Evolutionary conservation across 2,113 vertebrate genomes (phyloP), one percentile per base, ranked within the genome.

Genomic region (Oenanthe oenanthe): DNA sequence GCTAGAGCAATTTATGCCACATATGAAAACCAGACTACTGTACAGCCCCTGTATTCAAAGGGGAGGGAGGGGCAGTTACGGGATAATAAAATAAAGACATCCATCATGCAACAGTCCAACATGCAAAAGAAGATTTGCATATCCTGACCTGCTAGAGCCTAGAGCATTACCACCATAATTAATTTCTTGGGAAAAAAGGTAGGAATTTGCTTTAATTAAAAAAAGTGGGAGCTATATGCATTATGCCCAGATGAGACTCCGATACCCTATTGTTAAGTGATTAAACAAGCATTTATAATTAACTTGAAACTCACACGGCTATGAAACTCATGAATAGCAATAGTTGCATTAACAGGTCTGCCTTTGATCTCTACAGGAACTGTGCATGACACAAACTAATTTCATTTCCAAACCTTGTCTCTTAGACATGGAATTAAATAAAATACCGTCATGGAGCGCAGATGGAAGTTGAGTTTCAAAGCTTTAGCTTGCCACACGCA

Each of bases 201-300:
- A 96, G 84, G 74, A 96, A 96, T 94, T 87, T 80, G 36, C 68
- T 94, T 96, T 97, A 95, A 97, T 96, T 94, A 88, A 96, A 95
- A 89, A 80, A 82, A 71, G 50, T 34, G 66, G 79, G 71, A 85
- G 70, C 71, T 75, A 51, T 88, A 72, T 19, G 57, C 75, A 92
- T 71, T 94, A 93, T 88, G 74, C 93, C 91, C 87, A 93, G 93
- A 96, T 93, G 92, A 96, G 88, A 89, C 74, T 74, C 77, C 3
- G 48, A 94, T 94, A 85, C 60, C 88, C 88, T 82, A 94, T 91
- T 96, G 90, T 96, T 91, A 92, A 91, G 81, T 85, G 91, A 97
- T 96, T 96, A 95, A 96, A 94, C 60, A 86, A 54, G 88, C 56
- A 89, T 94, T 95, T 96, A 93, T 94, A 96, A 97, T 94, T 96